These are phyloP conservation scores for Cosmopolites sordidus DNA, from an alignment of 2,888 invertebrate genomes.

Conservation along the genomic window DNA sequence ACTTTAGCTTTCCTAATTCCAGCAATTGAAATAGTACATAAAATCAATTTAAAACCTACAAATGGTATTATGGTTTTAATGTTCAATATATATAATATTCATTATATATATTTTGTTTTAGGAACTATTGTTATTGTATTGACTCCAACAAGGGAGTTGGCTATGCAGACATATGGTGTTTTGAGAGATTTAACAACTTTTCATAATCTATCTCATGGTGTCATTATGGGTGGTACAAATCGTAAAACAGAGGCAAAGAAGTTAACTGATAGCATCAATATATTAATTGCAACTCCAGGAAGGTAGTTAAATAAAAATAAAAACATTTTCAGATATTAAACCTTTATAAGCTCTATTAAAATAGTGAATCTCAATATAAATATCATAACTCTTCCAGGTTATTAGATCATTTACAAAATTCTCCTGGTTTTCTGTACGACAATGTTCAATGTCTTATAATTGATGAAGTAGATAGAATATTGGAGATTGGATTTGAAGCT, in stretches of 20 bases:
- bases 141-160: slow-evolving; percentile 92
- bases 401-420: slow-evolving; percentile 85
- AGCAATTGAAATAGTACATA: slow-evolving; percentile 87
- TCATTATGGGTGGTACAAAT: slow-evolving; percentile 93
- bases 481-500: slow-evolving; percentile 97
- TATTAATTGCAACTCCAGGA: slow-evolving; percentile 94
- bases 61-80: slow-evolving; percentile 60
- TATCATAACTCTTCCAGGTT: slow-evolving; percentile 55
- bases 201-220: slow-evolving; percentile 88
- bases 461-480: slow-evolving; percentile 95
- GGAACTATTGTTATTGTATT: slow-evolving; percentile 90
- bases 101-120: slow-evolving; percentile 34
- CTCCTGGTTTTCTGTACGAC: slow-evolving; percentile 86
- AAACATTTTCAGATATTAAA: too few species aligned
- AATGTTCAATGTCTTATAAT: slow-evolving; percentile 93
- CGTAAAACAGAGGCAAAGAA: slow-evolving; percentile 87
- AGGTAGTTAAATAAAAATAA: slow-evolving; percentile 45
- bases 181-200: slow-evolving; percentile 86
- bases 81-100: neutral
- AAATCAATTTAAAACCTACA: slow-evolving; percentile 84
- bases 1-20: slow-evolving; percentile 94
- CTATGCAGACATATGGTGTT: slow-evolving; percentile 97
- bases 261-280: slow-evolving; percentile 81
- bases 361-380: neutral
- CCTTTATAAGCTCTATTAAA: neutral